phyloP scores from a whole-genome alignment of 1,140 invertebrate species.

The Nomia melanderi region DNA sequence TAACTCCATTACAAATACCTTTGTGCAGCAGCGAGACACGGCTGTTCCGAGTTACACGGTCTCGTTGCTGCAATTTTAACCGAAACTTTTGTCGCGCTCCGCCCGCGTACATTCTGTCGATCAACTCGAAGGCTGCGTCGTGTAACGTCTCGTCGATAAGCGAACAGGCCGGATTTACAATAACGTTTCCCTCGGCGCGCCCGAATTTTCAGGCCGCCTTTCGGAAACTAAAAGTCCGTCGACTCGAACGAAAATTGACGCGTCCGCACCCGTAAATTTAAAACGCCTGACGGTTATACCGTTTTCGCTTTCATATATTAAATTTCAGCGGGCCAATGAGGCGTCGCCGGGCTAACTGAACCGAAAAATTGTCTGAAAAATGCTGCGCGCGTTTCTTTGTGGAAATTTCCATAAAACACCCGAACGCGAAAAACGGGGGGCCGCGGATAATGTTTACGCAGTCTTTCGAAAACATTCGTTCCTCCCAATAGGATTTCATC shows the following conservation, averaged over 20 bases:
- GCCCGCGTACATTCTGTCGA: background rate
- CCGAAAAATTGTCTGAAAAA: conserved; percentile 6
- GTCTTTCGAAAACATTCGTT: background rate
- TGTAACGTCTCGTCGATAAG: no score
- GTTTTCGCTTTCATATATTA: background rate
- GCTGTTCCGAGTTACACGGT: background rate
- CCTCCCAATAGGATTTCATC: background rate
- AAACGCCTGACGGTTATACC: background rate
- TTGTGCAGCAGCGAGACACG: no score
- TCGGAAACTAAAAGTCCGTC: background rate
- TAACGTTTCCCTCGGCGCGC: background rate
- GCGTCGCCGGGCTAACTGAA: background rate
- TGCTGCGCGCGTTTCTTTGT: background rate
- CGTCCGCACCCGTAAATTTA: background rate
- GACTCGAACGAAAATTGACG: no score
- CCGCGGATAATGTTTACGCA: no score
- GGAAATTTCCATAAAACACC: background rate
- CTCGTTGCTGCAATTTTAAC: background rate
- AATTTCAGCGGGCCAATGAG: conserved; percentile 2
- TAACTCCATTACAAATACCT: background rate
- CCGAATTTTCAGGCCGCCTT: background rate
- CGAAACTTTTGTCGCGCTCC: background rate
- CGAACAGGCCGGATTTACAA: background rate
- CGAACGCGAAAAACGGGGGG: no score
- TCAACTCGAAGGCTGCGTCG: no score